These are phyloP conservation scores for Conus betulinus DNA, from an alignment of 1,140 invertebrate genomes.

Conservation along the genomic window DNA sequence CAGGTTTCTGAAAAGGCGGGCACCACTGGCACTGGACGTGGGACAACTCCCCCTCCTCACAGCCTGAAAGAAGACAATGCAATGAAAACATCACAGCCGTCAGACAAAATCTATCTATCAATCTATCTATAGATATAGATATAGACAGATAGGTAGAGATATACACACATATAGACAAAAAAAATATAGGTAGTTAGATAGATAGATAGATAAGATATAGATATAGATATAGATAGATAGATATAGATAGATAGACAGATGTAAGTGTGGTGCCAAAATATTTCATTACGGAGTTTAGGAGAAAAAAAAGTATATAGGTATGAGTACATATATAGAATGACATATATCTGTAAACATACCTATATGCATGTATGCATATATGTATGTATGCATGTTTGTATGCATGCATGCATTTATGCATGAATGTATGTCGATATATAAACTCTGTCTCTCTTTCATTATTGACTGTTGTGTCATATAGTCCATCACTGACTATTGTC, in stretches of 20 bases:
- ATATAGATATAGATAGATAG: too few relatives aligned
- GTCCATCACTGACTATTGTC: too few relatives aligned
- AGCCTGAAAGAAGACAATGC: not conserved
- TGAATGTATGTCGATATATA: too few relatives aligned
- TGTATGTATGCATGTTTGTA: too few relatives aligned
- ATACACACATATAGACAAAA: not conserved
- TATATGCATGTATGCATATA: too few relatives aligned
- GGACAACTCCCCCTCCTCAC: conserved; percentile 1
- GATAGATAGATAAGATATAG: not conserved
- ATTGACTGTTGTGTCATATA: too few relatives aligned
- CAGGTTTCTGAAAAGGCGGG: conserved; percentile 22
- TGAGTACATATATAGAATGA: too few relatives aligned
- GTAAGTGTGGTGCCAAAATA: not conserved
- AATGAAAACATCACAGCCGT: not conserved
- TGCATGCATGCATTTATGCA: too few relatives aligned
- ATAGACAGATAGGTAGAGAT: not conserved
- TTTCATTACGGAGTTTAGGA: not conserved
- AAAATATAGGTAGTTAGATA: not conserved
- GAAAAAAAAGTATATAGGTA: not conserved
- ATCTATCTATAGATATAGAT: too few relatives aligned
- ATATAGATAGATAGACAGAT: too few relatives aligned
- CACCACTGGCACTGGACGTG: conserved; percentile 25
- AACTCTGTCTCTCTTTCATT: too few relatives aligned
- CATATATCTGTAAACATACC: too few relatives aligned
- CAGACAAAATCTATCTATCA: not conserved